Percentiles rank a stretch among this genome's conserved stretches.
phyloP scores from a whole-genome alignment of 1,140 invertebrate species.

The Pseudomyrmex sp. region DNA sequence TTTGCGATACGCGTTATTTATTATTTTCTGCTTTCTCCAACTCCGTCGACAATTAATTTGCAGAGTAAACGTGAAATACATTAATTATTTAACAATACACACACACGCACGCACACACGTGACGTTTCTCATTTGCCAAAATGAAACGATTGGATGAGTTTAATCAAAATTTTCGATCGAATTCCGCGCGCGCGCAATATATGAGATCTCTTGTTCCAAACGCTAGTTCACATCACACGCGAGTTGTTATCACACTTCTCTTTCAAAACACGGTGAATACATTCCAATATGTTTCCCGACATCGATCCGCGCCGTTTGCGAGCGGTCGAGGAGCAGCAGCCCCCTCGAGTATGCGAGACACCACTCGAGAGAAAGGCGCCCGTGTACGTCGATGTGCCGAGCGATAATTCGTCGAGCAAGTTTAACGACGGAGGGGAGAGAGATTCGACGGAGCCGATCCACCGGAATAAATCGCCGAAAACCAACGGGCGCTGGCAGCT shows the following conservation, averaged over 20 bases:
- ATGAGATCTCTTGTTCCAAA: neutral
- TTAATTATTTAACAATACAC: neutral
- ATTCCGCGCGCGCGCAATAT: neutral
- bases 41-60: too few relatives aligned
- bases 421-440: constrained; percentile 28
- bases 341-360: neutral
- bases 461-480: constrained; percentile 53
- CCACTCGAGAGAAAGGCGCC: constrained; percentile 37
- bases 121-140: neutral
- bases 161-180: constrained; percentile 40
- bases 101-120: neutral
- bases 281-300: constrained; percentile 29
- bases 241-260: constrained; percentile 18
- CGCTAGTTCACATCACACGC: neutral
- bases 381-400: neutral
- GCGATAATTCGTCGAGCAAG: constrained; percentile 56
- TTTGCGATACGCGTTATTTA: too few relatives aligned
- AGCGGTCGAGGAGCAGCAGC: constrained; percentile 25
- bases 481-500: constrained; percentile 41
- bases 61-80: too few relatives aligned
- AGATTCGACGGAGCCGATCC: constrained; percentile 27
- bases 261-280: constrained; percentile 25
- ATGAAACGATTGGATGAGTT: neutral
- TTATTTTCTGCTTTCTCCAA: too few relatives aligned
- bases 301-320: constrained; percentile 6